phyloP scores from a whole-genome alignment of 2,888 invertebrate genomes.

The Dasysyrphus tricinctus region DNA sequence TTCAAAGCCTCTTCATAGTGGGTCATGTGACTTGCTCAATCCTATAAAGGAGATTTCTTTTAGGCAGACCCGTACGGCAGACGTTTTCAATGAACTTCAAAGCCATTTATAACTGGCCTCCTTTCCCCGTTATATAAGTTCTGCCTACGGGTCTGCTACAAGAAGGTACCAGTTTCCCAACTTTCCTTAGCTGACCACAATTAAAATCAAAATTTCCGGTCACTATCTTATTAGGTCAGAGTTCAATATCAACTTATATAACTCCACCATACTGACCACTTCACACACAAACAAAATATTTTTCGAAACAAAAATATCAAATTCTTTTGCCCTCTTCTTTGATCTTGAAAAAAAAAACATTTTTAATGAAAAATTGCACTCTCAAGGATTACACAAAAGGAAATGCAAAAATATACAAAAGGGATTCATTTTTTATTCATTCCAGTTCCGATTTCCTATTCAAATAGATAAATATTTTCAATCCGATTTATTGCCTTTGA shows the following conservation, averaged over 20 bases:
- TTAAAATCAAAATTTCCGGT: neutral
- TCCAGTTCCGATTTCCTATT: slow-evolving; percentile 36
- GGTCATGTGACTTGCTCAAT: too few species aligned
- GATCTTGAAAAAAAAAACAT: neutral
- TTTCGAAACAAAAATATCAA: neutral
- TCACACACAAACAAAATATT: neutral
- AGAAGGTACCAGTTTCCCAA: too few species aligned
- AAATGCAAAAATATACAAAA: slow-evolving; percentile 4
- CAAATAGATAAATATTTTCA: slow-evolving; percentile 56
- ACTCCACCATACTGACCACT: neutral
- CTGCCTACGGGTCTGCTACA: too few species aligned
- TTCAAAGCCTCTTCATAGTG: too few species aligned
- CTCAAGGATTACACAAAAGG: slow-evolving; percentile 34
- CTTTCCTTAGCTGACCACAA: neutral
- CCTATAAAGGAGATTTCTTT: too few species aligned
- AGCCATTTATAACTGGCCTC: too few species aligned
- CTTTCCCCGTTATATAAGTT: too few species aligned
- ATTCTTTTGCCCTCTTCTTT: neutral
- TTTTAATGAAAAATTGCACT: slow-evolving; percentile 27
- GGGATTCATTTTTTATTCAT: slow-evolving; percentile 40
- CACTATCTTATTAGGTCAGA: neutral
- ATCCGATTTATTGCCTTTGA: slow-evolving; percentile 59
- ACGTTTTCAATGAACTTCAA: too few species aligned
- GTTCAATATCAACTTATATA: neutral
- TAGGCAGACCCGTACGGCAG: too few species aligned